phyloP scores from a whole-genome alignment of 2,888 invertebrate genomes.

The Drosophila picticornis region DNA sequence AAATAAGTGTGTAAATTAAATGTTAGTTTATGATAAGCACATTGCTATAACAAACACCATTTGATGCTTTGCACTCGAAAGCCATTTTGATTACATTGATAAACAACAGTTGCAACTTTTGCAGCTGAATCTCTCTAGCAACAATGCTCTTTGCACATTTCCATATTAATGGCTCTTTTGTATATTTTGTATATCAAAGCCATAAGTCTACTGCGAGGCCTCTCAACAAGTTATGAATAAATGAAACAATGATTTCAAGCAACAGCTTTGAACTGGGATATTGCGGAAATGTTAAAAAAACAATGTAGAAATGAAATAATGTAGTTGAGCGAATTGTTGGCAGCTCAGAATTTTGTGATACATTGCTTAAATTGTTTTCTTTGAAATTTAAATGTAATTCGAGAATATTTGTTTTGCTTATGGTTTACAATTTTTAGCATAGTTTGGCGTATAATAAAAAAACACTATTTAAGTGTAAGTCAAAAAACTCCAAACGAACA shows the following conservation, averaged over 20 bases:
- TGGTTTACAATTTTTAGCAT: not conserved
- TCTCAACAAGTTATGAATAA: slow-evolving; percentile 7
- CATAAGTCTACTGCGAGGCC: not conserved
- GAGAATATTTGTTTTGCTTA: not conserved
- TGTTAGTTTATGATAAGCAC: slow-evolving; percentile 14
- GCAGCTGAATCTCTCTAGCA: slow-evolving; percentile 1
- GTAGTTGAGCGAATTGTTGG: not conserved
- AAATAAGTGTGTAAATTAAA: slow-evolving; percentile 6
- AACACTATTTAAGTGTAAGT: no score
- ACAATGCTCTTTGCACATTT: slow-evolving; percentile 7
- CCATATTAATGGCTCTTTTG: slow-evolving; percentile 15
- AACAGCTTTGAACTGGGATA: not conserved
- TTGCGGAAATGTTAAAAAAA: not conserved
- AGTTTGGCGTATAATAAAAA: no score
- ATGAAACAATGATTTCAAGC: not conserved
- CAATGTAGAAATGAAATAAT: not conserved
- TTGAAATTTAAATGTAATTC: not conserved
- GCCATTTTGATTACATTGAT: not conserved
- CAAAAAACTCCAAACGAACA: not conserved
- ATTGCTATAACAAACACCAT: not conserved
- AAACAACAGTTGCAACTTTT: not conserved
- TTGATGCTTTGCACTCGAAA: not conserved
- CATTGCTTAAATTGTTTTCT: not conserved
- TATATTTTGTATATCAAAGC: slow-evolving; percentile 18
- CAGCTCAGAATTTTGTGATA: not conserved